Evolutionary conservation across 2,888 invertebrate genomes (phyloP), one percentile per base, ranked within the genome.

Genomic region (Panorpa germanica): DNA sequence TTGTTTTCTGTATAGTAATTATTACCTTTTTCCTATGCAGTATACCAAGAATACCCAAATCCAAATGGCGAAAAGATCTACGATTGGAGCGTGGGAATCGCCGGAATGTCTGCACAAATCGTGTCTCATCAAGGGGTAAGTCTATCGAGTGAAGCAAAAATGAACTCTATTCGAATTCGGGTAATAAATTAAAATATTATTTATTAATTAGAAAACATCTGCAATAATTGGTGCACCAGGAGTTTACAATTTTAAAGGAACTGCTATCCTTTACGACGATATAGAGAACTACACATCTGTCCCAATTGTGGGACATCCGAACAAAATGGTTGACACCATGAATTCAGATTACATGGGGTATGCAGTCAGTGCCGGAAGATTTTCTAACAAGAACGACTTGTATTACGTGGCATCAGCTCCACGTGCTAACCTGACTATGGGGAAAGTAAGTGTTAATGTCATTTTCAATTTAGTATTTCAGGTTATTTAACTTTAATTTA

Each of bases 201-300:
- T n/a, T n/a, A n/a, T n/a, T n/a, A n/a, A n/a, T n/a, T n/a, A n/a
- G n/a, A n/a, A n/a, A n/a, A n/a, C n/a, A n/a, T n/a, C n/a, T n/a
- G n/a, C 36, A 8, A 24, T 34, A 6, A 17, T 38, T 4, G 55
- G 55, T 5, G 45, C 45, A 31, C 55, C 55, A 3, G 55, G 55
- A 5, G 29, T 48, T 12, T 37, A 38, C 15, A 39, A 42, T 25
- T 51, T 48, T 49, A 41, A 37, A 19, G 53, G 52, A 7, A 29
- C 37, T 2, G 28, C 43, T 4, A 11, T 43, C 17, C 28, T 45
- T 12, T 29, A 32, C 7, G 34, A 34, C 13, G 21, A 10, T 44
- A 48, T 4, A n/a, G n/a, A n/a, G n/a, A n/a, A n/a, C n/a, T n/a
- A n/a, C n/a, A n/a, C n/a, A n/a, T n/a, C n/a, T n/a, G n/a, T n/a